Percentiles rank a stretch among this genome's conserved stretches.
These are phyloP conservation scores for Drosophila kepulauana DNA, from an alignment of 1,140 invertebrate species.

Conservation along the genomic window DNA sequence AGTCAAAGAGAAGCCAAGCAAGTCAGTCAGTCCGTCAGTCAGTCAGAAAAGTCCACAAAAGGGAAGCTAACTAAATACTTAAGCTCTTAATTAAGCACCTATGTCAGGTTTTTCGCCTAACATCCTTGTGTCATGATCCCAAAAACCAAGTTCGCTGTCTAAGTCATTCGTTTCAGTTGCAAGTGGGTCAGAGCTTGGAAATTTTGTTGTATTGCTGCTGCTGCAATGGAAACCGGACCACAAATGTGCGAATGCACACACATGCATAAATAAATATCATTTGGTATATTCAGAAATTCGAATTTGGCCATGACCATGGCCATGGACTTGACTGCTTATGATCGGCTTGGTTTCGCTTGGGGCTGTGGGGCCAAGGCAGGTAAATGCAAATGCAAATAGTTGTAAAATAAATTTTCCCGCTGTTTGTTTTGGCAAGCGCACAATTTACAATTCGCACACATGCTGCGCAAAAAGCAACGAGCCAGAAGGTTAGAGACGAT, in stretches of 20 bases:
- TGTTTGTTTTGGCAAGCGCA: slow-evolving; percentile 74
- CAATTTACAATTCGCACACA: slow-evolving; percentile 82
- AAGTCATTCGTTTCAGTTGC: slow-evolving; percentile 70
- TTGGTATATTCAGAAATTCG: slow-evolving; percentile 33
- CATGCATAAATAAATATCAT: slow-evolving; percentile 77
- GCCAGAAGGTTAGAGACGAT: slow-evolving; percentile 43
- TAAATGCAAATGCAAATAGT: slow-evolving; percentile 61
- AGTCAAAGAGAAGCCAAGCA: not conserved
- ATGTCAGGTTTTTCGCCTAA: slow-evolving; percentile 57
- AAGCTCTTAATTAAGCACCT: slow-evolving; percentile 80
- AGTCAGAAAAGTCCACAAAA: slow-evolving; percentile 5
- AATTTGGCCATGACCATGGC: slow-evolving; percentile 38
- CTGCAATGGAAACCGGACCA: slow-evolving; percentile 40
- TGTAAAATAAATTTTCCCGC: slow-evolving; percentile 72
- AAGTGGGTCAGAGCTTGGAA: slow-evolving; percentile 65
- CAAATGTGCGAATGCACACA: slow-evolving; percentile 13
- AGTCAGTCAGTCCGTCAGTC: too few relatives aligned
- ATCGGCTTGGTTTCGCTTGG: not conserved
- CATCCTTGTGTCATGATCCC: slow-evolving; percentile 55
- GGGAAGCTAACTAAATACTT: slow-evolving; percentile 62
- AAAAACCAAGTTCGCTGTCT: slow-evolving; percentile 61
- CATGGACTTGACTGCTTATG: slow-evolving; percentile 55
- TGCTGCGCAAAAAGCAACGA: slow-evolving; percentile 59
- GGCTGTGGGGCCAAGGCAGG: not conserved
- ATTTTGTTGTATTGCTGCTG: slow-evolving; percentile 62